A percentile compares a stretch with the other conserved stretches of the same genome.
These are phyloP conservation scores for Phrynocephalus versicolor DNA, from an alignment of 2,113 vertebrate species.

Conservation along the genomic window DNA sequence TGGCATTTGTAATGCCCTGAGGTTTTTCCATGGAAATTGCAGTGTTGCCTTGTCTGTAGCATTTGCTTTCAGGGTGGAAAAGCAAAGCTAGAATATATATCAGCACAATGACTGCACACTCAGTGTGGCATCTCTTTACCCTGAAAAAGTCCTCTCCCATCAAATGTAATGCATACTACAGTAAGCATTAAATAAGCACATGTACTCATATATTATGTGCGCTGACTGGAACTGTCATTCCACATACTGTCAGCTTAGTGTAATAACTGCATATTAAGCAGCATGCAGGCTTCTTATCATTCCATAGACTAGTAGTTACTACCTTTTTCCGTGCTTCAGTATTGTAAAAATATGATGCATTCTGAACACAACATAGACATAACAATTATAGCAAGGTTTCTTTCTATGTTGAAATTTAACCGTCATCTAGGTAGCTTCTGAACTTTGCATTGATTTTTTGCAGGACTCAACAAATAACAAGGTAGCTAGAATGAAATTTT, in stretches of 20 bases:
- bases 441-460: neutral
- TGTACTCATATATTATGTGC: constrained; percentile 4
- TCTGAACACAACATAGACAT: constrained; percentile 18
- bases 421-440: neutral
- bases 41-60: neutral
- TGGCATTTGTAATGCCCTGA: constrained; percentile 5
- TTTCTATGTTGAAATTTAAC: neutral
- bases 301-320: constrained; percentile 7
- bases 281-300: constrained; percentile 11
- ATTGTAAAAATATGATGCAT: constrained; percentile 18
- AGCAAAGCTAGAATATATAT: neutral
- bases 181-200: constrained; percentile 1
- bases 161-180: constrained; percentile 7
- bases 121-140: neutral
- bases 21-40: neutral
- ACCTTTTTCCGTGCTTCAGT: neutral
- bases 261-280: neutral
- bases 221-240: constrained; percentile 45
- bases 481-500: neutral
- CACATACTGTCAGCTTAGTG: constrained; percentile 13
- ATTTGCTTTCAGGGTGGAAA: neutral
- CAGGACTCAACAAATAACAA: neutral
- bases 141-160: constrained; percentile 41
- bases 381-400: constrained; percentile 1
- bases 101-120: neutral